These are phyloP conservation scores for Cromileptes altivelis DNA, from an alignment of 2,113 vertebrate species.

Conservation along the genomic window DNA sequence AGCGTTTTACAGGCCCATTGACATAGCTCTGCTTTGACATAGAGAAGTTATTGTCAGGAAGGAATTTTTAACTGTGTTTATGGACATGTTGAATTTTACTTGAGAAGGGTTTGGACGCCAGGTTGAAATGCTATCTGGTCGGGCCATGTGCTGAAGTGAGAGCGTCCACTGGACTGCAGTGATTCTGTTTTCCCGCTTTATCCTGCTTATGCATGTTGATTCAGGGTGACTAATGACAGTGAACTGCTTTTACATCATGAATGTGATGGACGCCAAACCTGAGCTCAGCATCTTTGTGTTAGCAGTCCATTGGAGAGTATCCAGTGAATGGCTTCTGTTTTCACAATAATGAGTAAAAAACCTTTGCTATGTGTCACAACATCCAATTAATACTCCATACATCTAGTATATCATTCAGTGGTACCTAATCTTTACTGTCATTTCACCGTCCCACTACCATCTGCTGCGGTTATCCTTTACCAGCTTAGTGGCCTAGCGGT, in stretches of 20 bases:
- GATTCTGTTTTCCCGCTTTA: constrained; percentile 25
- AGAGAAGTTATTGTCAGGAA: constrained; percentile 58
- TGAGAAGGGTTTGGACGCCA: constrained; percentile 38
- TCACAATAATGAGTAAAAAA: not conserved
- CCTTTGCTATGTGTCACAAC: not conserved
- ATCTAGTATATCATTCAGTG: constrained; percentile 13
- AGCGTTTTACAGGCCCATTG: constrained; percentile 62
- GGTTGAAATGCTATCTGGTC: constrained; percentile 49
- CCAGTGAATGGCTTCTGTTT: not conserved
- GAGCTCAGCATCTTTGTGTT: constrained; percentile 5
- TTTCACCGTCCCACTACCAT: constrained; percentile 1
- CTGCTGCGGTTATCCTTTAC: no score
- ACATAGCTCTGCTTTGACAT: constrained; percentile 55
- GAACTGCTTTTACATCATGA: constrained; percentile 7
- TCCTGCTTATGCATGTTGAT: not conserved
- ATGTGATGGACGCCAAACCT: constrained; percentile 8
- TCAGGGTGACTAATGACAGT: not conserved
- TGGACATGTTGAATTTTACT: constrained; percentile 69
- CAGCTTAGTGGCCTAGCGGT: no score
- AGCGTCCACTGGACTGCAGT: not conserved
- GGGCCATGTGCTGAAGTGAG: constrained; percentile 21
- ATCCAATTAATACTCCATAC: not conserved
- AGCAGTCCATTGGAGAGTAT: not conserved
- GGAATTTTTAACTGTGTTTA: constrained; percentile 66
- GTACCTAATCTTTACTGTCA: constrained; percentile 1